Base-by-base conservation (phyloP, 2,113 vertebrate genomes). In the Gopherus evgoodei region DNA sequence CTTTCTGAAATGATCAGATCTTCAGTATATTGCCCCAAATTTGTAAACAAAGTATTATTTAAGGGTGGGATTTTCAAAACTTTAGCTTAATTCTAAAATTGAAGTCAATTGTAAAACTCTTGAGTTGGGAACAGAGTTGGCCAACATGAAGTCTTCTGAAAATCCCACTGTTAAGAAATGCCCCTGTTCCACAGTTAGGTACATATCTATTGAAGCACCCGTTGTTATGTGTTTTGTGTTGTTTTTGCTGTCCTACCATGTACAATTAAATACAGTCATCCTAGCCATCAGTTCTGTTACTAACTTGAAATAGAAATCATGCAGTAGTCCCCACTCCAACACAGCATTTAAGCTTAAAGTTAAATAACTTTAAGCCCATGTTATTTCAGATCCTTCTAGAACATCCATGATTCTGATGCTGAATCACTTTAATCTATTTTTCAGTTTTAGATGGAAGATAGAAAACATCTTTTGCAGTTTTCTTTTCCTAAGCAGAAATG, bases 321-420 rank as follows among this genome's bases (percentile, higher is more conserved):
- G 16, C 54, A 16, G 54, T 86, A 42, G 6, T 84, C 69, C 81
- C 17, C 35, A 84, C 21, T 47, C 89, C 92, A 93, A 19, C 44
- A 84, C 10, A 72, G 72, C 3, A 24, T 8, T 12, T 2, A 21
- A 0, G 0, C 12, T 56, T 56, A 56, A 56, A 22, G 53, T 56
- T 56, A 56, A 56, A 56, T 24, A 56, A 57, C 56, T 8, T 12
- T 2, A 21, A 0, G 0, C 13, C 12, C 75, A 90, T 0, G 0
- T 11, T 11, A 10, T 78, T 95, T 87, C 86, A 93, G 84, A 81
- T 84, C 38, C 57, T 54, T 91, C 31, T 56, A 83, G 82, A 44
- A 72, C 21, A 38, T 50, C 21, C 16, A 52, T 4, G 3, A 52
- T 50, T 47, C 69, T 49, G 24, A 91, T 69, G 31, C 17, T 78